Conservation (phyloP, 1,140 invertebrate genomes). For the Drosophila guanche region DNA sequence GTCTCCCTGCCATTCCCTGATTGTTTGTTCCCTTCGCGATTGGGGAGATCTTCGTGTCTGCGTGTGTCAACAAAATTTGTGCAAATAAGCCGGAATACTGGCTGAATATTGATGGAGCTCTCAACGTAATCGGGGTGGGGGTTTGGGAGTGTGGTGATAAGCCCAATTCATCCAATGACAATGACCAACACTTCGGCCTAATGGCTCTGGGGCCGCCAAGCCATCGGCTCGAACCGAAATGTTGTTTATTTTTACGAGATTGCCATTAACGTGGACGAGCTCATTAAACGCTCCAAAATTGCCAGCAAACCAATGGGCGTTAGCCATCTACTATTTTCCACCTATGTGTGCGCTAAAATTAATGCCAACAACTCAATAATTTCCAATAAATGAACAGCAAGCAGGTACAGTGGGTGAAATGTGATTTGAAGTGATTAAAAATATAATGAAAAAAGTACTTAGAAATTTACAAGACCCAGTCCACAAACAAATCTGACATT, state of each 20-base stretch:
- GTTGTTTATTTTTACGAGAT: slow-evolving; percentile 52
- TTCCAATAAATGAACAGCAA: slow-evolving; percentile 45
- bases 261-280: slow-evolving; percentile 30
- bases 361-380: slow-evolving; percentile 57
- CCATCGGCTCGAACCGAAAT: slow-evolving; percentile 41
- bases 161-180: slow-evolving; percentile 23
- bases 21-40: slow-evolving; percentile 62
- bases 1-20: slow-evolving; percentile 28
- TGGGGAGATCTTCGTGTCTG: slow-evolving; percentile 42
- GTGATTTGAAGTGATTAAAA: not conserved
- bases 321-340: slow-evolving; percentile 24
- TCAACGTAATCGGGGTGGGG: not conserved
- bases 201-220: not conserved
- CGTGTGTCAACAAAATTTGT: slow-evolving; percentile 65
- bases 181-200: slow-evolving; percentile 31
- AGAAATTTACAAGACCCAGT: no score
- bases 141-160: not conserved
- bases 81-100: slow-evolving; percentile 37
- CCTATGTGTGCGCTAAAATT: slow-evolving; percentile 29
- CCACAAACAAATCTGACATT: not conserved
- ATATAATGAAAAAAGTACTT: not conserved
- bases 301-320: slow-evolving; percentile 31
- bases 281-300: slow-evolving; percentile 48
- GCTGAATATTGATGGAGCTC: slow-evolving; percentile 17
- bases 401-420: slow-evolving; percentile 31